These are phyloP conservation scores for Lamellibrachia columna DNA, from an alignment of 2,888 invertebrate genomes.

Conservation along the genomic window DNA sequence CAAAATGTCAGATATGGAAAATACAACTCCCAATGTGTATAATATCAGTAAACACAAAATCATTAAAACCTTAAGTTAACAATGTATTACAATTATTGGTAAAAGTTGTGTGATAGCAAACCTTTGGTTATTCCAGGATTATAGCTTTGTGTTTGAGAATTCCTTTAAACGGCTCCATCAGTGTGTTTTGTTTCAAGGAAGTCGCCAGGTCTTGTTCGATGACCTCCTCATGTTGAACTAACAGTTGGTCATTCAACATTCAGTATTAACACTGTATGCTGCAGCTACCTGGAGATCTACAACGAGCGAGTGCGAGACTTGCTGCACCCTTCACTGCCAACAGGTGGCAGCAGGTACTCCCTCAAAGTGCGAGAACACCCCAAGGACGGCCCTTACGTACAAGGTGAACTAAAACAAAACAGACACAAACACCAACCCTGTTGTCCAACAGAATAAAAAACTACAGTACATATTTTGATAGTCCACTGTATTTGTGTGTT, in stretches of 20 bases:
- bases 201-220: background rate
- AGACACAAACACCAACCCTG: background rate
- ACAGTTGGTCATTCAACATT: background rate
- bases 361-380: slow-evolving; percentile 84
- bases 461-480: background rate
- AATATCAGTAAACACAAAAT: no score
- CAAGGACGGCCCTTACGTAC: slow-evolving; percentile 81
- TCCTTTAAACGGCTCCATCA: no score
- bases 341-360: slow-evolving; percentile 70
- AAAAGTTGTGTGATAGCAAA: no score
- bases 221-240: background rate
- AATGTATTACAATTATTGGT: no score
- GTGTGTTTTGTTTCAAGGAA: background rate
- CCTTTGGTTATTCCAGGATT: no score
- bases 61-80: no score
- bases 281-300: slow-evolving; percentile 84
- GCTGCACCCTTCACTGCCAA: slow-evolving; percentile 61
- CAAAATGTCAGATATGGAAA: no score
- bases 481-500: background rate
- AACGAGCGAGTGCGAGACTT: slow-evolving; percentile 85
- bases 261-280: background rate
- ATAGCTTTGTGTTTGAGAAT: no score
- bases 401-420: slow-evolving; percentile 71
- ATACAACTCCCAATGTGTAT: no score
- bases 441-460: slow-evolving; percentile 28